These are phyloP conservation scores for Dicerorhinus sumatrensis DNA, from an alignment of 2,113 vertebrate genomes.

Conservation along the genomic window DNA sequence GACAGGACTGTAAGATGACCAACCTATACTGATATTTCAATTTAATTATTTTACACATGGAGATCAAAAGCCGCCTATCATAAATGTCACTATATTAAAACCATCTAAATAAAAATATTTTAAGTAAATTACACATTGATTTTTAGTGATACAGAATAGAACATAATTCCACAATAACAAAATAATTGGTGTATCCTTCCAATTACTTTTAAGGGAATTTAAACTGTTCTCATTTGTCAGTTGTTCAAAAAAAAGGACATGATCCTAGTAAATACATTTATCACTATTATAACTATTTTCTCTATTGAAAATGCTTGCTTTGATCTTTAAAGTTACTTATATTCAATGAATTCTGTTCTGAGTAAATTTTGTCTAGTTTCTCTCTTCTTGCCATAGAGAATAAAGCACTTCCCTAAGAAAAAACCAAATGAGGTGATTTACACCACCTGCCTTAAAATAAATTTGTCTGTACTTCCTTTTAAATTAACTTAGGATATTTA, in stretches of 20 bases:
- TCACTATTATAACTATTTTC: not conserved
- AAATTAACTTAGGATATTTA: not conserved
- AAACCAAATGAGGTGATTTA: not conserved
- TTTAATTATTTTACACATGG: not conserved
- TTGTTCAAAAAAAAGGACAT: not conserved
- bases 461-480: conserved; percentile 16
- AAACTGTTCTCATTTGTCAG: not conserved
- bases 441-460: not conserved
- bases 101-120: conserved; percentile 3
- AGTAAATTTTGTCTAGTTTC: not conserved
- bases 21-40: not conserved
- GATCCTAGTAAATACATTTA: not conserved
- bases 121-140: not conserved
- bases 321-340: conserved; percentile 7
- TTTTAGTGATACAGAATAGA: not conserved
- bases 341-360: not conserved
- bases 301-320: not conserved
- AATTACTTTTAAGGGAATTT: conserved; percentile 30
- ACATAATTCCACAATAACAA: not conserved
- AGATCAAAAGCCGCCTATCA: not conserved
- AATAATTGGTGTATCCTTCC: not conserved
- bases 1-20: not conserved
- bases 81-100: not conserved
- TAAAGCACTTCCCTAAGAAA: not conserved
- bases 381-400: not conserved